Evolutionary conservation across 1,140 invertebrate genomes (phyloP), one percentile per base, ranked within the genome.

Genomic region (Heliothis subflexa): DNA sequence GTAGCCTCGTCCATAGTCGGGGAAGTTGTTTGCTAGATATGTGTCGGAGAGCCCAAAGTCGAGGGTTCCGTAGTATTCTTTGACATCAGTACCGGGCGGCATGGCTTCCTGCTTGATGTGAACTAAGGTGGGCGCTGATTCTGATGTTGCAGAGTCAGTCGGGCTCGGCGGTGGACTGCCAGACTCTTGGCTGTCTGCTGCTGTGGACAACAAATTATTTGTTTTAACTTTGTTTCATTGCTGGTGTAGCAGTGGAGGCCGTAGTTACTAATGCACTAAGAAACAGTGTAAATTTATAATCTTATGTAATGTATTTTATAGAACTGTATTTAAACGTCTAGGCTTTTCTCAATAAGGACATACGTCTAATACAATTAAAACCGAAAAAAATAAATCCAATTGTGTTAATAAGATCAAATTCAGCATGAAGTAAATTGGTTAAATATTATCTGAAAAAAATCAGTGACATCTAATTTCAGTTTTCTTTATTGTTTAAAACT

Each of bases 91-190:
- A 75, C 93, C 93, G 13, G 93, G 93, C 12, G 92, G 89, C 93
- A 94, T 94, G 57, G 81, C 88, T 76, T 94, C 93, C 66, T 94
- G 91, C 72, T 94, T 94, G 78, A 94, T 94, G 83, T 93, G 91
- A 64, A 94, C 92, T 88, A 94, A 81, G 87, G 91, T 94, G 84
- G 91, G 92, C 71, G 91, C 86, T 77, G 90, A 86, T 83, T 93
- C 92, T 79, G 93, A 93, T 81, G 90, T 83, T 70, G 86, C 87
- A 33, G 93, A 93, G 81, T 93, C 90, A 40, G 88, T 89, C 28
- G 93, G 92, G 82, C 92, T 93, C 52, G 90, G 86, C 64, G 91
- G 91, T 64, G 92, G 90, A 83, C 91, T 92, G 83, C 88, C 91
- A 87, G 92, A 93, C 79, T 93, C 93, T 83, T 93, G 93, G 86